Evolutionary conservation across 2,113 vertebrate genomes (phyloP), one percentile per base, ranked within the genome.

Genomic region (Pollachius pollachius): DNA sequence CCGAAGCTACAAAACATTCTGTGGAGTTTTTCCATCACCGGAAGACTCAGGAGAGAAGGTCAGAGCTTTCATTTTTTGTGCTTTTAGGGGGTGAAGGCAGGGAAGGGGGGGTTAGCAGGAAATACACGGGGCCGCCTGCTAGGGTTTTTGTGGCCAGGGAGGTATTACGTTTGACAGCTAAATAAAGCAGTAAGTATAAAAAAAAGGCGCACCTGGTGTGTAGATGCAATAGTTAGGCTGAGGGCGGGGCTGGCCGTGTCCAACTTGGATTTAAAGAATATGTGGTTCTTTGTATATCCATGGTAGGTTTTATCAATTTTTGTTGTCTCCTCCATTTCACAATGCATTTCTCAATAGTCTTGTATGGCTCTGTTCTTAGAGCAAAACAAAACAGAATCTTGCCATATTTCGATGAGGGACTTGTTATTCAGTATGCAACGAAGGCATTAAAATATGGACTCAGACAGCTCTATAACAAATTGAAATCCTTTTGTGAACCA

Each of bases 11-110:
- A 72, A 75, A 84, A 79, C 79, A 77, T 84, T 78, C 80, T 4
- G 30, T 34, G 30, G 30, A 34, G 30, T 34, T 34, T 34, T 34
- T 34, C 30, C 4, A 34, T 34, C 30, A 34, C 30, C 1, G 30
- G 30, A 34, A 34, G 30, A 34, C 30, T 34, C 30, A 34, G 17
- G 9, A 5, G 62, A 62, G 57, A 76, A 84, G 81, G 87, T 85
- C 81, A 81, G 68, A 60, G 74, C 78, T 76, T 84, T 86, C 79
- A 81, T 81, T 80, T 34, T 34, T 34, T 34, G 70, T 17, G 60
- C 73, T 69, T 82, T 81, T 72, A 81, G 80, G 83, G 76, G 83
- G 68, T 48, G 67, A 62, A 67, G 9, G 52, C 12, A 12, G 52
- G 52, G 6, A 12, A 16, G n/a, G 59, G n/a, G 4, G n/a, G 30